Conservation (phyloP, 64 coral and sea anemone species). For the Catalaphyllia jardinei region DNA sequence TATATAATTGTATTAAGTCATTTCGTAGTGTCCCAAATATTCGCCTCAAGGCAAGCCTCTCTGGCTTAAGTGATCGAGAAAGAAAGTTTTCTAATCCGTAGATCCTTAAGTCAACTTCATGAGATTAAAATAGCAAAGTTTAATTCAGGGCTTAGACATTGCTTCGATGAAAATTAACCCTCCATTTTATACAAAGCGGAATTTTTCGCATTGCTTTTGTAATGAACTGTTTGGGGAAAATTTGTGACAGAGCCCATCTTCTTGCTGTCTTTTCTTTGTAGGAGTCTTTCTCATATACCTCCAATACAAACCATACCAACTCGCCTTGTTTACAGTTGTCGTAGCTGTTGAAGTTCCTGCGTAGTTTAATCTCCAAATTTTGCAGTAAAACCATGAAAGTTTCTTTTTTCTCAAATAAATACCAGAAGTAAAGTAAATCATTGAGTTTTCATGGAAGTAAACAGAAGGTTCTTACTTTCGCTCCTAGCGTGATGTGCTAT, state of each 20-base stretch:
- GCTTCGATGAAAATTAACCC: not conserved
- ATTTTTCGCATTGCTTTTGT: too few relatives aligned
- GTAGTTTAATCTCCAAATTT: not conserved
- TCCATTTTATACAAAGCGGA: not conserved
- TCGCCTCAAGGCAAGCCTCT: not conserved
- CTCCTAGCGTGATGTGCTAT: not conserved
- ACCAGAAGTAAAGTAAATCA: not conserved
- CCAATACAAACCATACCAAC: conserved; percentile 2
- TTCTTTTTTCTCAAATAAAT: not conserved
- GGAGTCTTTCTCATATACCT: not conserved
- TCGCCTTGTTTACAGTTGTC: conserved; percentile 2
- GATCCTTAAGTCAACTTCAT: conserved; percentile 14
- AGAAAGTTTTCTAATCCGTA: not conserved
- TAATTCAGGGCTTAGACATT: conserved; percentile 19
- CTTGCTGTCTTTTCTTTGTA: not conserved
- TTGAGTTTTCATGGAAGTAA: not conserved
- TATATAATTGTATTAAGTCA: not conserved
- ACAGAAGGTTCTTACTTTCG: too few relatives aligned
- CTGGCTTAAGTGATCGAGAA: not conserved
- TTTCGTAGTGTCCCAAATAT: not conserved
- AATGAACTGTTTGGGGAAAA: too few relatives aligned
- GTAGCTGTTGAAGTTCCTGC: not conserved
- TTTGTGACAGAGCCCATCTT: not conserved
- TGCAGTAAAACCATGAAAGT: not conserved
- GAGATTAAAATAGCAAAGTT: conserved; percentile 25